A percentile compares a stretch with the other conserved stretches of the same genome.
Conservation (phyloP, 1,140 invertebrate genomes). For the Chironomus tepperi region DNA sequence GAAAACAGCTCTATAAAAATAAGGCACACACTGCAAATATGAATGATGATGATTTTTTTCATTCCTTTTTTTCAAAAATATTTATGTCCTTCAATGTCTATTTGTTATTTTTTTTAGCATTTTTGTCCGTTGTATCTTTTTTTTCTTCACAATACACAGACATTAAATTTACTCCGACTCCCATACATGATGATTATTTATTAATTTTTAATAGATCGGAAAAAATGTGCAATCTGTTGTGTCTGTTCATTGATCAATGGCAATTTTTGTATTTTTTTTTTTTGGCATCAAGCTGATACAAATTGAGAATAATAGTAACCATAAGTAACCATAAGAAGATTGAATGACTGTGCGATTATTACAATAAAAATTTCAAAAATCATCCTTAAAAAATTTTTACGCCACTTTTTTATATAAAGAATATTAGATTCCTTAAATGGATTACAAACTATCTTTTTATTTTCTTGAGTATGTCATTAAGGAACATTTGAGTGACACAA, state of each 20-base stretch:
- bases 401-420: neutral
- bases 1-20: neutral
- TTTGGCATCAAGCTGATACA: neutral
- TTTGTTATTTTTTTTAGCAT: constrained; percentile 24
- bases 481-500: no score
- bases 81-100: neutral
- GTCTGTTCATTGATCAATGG: neutral
- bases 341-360: constrained; percentile 5
- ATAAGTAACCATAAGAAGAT: constrained; percentile 8
- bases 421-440: neutral
- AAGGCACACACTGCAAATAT: constrained; percentile 11
- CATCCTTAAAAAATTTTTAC: neutral
- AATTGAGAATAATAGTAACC: neutral
- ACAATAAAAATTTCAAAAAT: neutral
- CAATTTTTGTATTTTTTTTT: neutral
- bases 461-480: no score
- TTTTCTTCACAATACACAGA: neutral
- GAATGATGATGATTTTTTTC: constrained; percentile 10
- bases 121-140: neutral
- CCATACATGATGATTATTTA: constrained; percentile 14
- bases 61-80: neutral
- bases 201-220: constrained; percentile 24
- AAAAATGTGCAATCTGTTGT: constrained; percentile 19
- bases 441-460: neutral
- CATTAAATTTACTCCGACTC: neutral